Percentiles rank a stretch among this genome's conserved stretches.
These are phyloP conservation scores for Tenthredo notha DNA, from an alignment of 2,888 invertebrate species.

Conservation along the genomic window DNA sequence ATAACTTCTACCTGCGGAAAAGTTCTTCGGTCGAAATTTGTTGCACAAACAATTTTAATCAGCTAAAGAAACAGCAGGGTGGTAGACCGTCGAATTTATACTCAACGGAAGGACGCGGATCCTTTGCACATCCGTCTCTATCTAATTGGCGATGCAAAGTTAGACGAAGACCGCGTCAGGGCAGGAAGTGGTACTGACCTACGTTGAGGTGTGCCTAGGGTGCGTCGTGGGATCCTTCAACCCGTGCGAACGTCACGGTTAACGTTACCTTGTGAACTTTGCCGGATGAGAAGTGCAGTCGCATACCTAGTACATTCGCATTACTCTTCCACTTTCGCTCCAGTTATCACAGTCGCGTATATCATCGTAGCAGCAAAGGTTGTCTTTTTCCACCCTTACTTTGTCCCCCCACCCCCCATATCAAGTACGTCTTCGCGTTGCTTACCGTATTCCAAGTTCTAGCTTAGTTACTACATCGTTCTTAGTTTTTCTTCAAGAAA, in stretches of 20 bases:
- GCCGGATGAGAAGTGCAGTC: slow-evolving; percentile 14
- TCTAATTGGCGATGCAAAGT: slow-evolving; percentile 44
- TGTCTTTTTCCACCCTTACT: not conserved
- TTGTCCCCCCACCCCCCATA: not conserved
- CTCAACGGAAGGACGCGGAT: not conserved
- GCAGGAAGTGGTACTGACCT: slow-evolving; percentile 38
- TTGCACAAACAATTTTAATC: not conserved
- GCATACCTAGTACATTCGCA: slow-evolving; percentile 7
- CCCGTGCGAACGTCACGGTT: slow-evolving; percentile 49
- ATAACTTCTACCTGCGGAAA: not conserved
- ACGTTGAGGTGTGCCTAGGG: slow-evolving; percentile 36
- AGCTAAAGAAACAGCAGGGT: not conserved
- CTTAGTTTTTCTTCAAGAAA: not conserved
- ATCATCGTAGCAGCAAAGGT: not conserved
- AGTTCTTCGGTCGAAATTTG: not conserved
- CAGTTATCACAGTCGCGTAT: not conserved
- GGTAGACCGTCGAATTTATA: not conserved
- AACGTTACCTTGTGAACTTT: slow-evolving; percentile 29
- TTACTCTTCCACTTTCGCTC: not conserved
- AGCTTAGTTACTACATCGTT: not conserved
- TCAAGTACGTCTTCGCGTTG: not conserved
- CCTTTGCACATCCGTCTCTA: not conserved
- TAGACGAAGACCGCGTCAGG: not conserved
- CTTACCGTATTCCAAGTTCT: not conserved
- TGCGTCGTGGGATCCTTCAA: slow-evolving; percentile 50